phyloP scores from a whole-genome alignment of 2,888 invertebrate species.

The Erebia ligea region DNA sequence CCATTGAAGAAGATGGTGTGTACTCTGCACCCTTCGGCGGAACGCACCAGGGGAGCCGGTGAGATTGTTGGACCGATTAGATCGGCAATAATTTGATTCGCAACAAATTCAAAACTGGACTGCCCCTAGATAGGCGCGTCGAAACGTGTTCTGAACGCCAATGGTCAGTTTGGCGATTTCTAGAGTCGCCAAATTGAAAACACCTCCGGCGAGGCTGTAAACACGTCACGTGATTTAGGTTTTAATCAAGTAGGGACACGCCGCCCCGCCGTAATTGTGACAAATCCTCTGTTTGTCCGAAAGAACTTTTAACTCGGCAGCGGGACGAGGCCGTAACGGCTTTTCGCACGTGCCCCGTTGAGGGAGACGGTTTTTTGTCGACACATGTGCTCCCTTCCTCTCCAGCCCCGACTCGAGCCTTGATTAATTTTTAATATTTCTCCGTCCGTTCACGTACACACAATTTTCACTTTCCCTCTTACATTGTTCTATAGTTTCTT shows the following conservation, averaged over 20 bases:
- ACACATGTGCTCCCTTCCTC: conserved; percentile 76
- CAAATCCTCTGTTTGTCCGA: conserved; percentile 84
- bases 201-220: conserved; percentile 82
- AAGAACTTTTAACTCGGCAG: conserved; percentile 80
- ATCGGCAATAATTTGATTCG: conserved; percentile 82
- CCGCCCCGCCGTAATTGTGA: conserved; percentile 81
- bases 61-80: conserved; percentile 65
- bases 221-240: conserved; percentile 84
- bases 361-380: conserved; percentile 80
- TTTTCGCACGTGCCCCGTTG: conserved; percentile 76
- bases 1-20: conserved; percentile 46
- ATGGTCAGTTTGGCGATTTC: conserved; percentile 63
- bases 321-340: conserved; percentile 74
- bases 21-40: conserved; percentile 41
- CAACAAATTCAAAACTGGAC: conserved; percentile 79
- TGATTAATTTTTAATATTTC: conserved; percentile 84
- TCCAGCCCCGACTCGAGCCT: conserved; percentile 56
- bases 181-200: conserved; percentile 81
- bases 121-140: conserved; percentile 76
- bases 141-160: conserved; percentile 80
- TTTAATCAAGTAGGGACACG: conserved; percentile 83
- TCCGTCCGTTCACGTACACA: conserved; percentile 82
- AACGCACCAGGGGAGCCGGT: conserved; percentile 55
- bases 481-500: conserved; percentile 53
- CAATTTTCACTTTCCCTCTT: conserved; percentile 80